Percentiles rank a stretch among this genome's conserved stretches.
These are phyloP conservation scores for Eupristina koningsbergeri DNA, from an alignment of 1,140 invertebrate species.

Conservation along the genomic window DNA sequence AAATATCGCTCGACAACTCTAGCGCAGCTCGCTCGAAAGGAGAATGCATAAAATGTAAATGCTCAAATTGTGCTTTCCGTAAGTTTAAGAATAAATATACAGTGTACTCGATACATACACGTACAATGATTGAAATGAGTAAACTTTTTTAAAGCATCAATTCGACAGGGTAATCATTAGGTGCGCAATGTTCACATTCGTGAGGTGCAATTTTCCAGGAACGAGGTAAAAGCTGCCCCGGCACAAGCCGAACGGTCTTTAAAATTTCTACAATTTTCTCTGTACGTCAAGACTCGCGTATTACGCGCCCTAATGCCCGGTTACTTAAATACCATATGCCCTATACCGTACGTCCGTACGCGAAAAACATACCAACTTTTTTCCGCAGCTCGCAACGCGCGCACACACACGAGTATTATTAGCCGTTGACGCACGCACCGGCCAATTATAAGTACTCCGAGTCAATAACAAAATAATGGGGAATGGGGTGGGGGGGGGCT, in stretches of 20 bases:
- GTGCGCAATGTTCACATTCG: slow-evolving; percentile 18
- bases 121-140: not conserved
- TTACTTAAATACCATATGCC: slow-evolving; percentile 19
- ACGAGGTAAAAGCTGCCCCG: not conserved
- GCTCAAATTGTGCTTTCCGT: not conserved
- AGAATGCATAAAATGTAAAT: not conserved
- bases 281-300: slow-evolving; percentile 10
- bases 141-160: slow-evolving; percentile 15
- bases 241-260: slow-evolving; percentile 13
- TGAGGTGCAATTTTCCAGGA: slow-evolving; percentile 19
- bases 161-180: slow-evolving; percentile 19
- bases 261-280: slow-evolving; percentile 35
- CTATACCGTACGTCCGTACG: not conserved
- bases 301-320: slow-evolving; percentile 37
- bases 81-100: slow-evolving; percentile 23
- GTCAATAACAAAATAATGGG: slow-evolving; percentile 36
- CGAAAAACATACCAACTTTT: not conserved
- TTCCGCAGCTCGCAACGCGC: not conserved
- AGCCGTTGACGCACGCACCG: not conserved
- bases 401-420: not conserved
- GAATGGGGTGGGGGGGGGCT: not conserved
- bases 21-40: not conserved
- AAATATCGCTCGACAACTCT: too few relatives aligned
- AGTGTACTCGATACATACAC: not conserved
- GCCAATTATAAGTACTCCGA: slow-evolving; percentile 23